phyloP scores from a whole-genome alignment of 2,888 invertebrate genomes.

The Matsumyia berberina region DNA sequence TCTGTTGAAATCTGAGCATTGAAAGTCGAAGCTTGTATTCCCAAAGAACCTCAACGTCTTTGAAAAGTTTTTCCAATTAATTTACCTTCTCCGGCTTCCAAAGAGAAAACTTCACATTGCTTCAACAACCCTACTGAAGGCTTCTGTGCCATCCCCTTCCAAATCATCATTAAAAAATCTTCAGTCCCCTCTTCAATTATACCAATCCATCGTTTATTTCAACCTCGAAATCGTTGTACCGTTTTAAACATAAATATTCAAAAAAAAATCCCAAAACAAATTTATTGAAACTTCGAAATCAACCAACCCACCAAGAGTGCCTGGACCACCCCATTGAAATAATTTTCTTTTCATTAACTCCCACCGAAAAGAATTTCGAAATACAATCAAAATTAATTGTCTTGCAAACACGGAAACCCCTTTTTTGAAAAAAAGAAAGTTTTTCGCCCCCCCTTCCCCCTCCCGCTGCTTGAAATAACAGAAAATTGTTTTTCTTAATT shows the following conservation, averaged over 20 bases:
- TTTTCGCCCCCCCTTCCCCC: not conserved
- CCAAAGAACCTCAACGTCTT: too few species aligned
- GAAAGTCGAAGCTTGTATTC: too few species aligned
- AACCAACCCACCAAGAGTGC: not conserved
- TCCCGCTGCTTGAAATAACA: not conserved
- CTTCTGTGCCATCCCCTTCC: too few species aligned
- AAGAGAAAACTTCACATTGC: too few species aligned
- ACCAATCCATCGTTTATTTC: constrained; percentile 11
- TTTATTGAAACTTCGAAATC: constrained; percentile 12
- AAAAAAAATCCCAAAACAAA: not conserved
- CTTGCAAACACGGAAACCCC: constrained; percentile 4
- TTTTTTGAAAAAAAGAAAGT: not conserved
- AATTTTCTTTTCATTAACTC: not conserved
- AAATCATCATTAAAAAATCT: too few species aligned
- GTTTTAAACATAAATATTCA: too few species aligned
- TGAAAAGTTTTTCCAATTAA: too few species aligned
- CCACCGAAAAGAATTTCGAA: not conserved
- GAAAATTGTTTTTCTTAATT: constrained; percentile 30
- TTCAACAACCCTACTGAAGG: too few species aligned
- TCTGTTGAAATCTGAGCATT: too few species aligned
- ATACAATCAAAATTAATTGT: constrained; percentile 31
- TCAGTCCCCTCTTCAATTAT: not conserved
- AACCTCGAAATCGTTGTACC: not conserved
- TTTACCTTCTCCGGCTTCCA: too few species aligned
- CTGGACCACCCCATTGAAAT: not conserved